Conservation (phyloP, 64 coral and sea anemone genomes). For the Porites australiensis region DNA sequence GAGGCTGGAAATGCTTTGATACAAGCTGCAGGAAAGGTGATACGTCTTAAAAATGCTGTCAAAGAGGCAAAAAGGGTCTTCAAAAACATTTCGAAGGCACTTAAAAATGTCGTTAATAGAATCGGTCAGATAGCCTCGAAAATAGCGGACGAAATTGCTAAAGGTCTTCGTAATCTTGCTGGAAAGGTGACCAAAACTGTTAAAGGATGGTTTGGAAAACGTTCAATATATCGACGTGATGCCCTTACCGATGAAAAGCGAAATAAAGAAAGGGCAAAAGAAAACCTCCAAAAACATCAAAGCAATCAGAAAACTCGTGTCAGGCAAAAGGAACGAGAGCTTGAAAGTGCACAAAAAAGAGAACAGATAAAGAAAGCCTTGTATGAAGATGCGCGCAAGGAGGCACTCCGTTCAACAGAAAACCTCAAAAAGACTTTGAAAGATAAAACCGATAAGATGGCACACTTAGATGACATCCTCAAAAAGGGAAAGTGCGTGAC, state of each 20-base stretch:
- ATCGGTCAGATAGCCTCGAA: constrained; percentile 26
- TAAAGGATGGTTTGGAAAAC: constrained; percentile 59
- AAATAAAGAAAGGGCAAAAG: constrained; percentile 15
- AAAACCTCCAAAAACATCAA: constrained; percentile 33
- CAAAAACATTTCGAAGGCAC: constrained; percentile 26
- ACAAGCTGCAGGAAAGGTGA: constrained; percentile 39
- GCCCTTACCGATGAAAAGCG: background rate
- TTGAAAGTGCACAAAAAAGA: constrained; percentile 26
- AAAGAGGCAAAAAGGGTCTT: constrained; percentile 50
- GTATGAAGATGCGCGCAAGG: background rate
- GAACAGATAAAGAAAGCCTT: constrained; percentile 49
- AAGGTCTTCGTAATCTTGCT: constrained; percentile 63
- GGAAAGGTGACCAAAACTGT: constrained; percentile 52
- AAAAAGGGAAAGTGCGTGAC: constrained; percentile 65
- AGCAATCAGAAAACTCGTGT: constrained; percentile 57
- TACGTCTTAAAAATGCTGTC: constrained; percentile 49
- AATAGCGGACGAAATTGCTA: constrained; percentile 61
- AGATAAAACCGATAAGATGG: constrained; percentile 33
- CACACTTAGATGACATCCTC: constrained; percentile 32
- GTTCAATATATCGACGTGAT: constrained; percentile 64
- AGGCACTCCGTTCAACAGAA: background rate
- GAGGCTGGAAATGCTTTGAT: constrained; percentile 34
- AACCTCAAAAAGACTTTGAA: constrained; percentile 31
- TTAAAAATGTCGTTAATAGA: constrained; percentile 27
- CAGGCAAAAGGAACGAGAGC: constrained; percentile 43